Percentiles rank a stretch among this genome's conserved stretches.
phyloP scores from a whole-genome alignment of 2,888 invertebrate species.

The Eucriotettix oculatus region DNA sequence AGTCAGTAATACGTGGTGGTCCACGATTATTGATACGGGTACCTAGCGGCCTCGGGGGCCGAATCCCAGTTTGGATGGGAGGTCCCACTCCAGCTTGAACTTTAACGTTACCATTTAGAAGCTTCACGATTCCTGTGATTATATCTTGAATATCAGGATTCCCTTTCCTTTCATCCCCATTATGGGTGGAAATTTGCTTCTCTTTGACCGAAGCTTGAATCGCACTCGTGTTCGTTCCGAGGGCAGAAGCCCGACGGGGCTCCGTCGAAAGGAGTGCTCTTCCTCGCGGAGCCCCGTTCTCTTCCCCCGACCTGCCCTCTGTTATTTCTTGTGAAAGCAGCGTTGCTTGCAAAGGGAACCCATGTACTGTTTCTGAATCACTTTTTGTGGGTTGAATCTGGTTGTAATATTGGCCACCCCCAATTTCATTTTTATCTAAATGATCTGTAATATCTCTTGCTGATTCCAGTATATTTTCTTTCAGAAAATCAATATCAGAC shows the following conservation, averaged over 20 bases:
- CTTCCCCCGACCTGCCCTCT: conserved; percentile 47
- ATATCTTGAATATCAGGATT: conserved; percentile 70
- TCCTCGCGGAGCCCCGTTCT: conserved; percentile 54
- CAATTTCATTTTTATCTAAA: conserved; percentile 24
- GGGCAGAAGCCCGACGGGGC: conserved; percentile 26
- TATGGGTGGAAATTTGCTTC: no score
- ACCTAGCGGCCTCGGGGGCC: conserved; percentile 49
- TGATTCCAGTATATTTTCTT: no score
- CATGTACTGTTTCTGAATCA: no score
- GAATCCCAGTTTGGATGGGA: conserved; percentile 21
- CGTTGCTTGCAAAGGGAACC: no score
- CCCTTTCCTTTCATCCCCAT: conserved; percentile 8
- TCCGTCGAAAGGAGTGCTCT: conserved; percentile 46
- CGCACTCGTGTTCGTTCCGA: no score
- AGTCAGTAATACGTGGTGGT: conserved; percentile 69
- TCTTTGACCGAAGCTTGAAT: no score
- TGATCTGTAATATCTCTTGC: conserved; percentile 14
- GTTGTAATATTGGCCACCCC: conserved; percentile 23
- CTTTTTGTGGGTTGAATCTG: conserved; percentile 13
- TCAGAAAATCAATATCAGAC: no score
- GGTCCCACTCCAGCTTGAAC: conserved; percentile 28
- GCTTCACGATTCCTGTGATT: conserved; percentile 73
- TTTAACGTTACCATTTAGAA: conserved; percentile 76
- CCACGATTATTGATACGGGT: conserved; percentile 79
- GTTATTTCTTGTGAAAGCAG: no score